phyloP scores from a whole-genome alignment of 2,797 vertebrate species.

The Acrossocheilus wenchowensis region DNA sequence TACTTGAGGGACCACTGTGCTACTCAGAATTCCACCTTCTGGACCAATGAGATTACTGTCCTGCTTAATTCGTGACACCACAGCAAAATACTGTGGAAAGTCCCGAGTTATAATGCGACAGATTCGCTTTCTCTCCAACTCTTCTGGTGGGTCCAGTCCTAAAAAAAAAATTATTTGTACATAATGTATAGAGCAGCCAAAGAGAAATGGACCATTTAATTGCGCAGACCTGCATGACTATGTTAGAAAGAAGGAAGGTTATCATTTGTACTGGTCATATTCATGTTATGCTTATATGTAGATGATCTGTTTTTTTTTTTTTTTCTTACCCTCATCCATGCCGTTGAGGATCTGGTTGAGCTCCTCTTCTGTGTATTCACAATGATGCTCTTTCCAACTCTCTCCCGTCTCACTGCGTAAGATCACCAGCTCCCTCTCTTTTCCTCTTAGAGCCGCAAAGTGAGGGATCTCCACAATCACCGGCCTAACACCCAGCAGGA shows the following conservation, averaged over 20 bases:
- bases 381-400: constrained; percentile 98
- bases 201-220: background rate
- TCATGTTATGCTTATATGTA: background rate
- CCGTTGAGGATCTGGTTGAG: constrained; percentile 96
- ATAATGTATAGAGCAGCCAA: background rate
- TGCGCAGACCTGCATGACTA: background rate
- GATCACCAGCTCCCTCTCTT: constrained; percentile 94
- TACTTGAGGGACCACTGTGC: constrained; percentile 94
- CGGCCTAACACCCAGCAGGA: constrained; percentile 82
- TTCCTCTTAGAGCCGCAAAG: constrained; percentile 94
- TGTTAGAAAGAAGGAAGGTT: background rate
- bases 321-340: constrained; percentile 91
- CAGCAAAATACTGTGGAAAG: constrained; percentile 97
- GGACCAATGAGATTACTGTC: constrained; percentile 97
- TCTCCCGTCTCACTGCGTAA: constrained; percentile 96
- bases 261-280: background rate
- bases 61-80: constrained; percentile 95
- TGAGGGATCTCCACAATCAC: constrained; percentile 99
- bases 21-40: constrained; percentile 94
- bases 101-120: constrained; percentile 97
- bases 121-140: constrained; percentile 93
- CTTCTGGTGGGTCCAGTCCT: constrained; percentile 92
- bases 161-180: background rate
- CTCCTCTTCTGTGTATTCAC: constrained; percentile 94
- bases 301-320: background rate